Evolutionary conservation across 1,140 invertebrate genomes (phyloP).

Genomic region (Dendroctonus ponderosae): DNA sequence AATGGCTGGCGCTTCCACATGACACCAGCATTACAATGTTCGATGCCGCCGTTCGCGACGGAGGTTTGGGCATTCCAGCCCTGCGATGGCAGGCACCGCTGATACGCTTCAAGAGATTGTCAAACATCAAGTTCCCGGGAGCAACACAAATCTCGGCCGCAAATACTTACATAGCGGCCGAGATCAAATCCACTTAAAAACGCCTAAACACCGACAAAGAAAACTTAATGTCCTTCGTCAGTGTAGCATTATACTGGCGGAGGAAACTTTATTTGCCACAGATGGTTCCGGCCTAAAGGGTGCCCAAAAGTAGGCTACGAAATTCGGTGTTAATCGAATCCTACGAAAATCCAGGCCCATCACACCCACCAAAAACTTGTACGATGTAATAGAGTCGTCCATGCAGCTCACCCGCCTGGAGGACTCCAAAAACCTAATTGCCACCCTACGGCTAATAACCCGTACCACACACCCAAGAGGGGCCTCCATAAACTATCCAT

Average conservation of each 20-base stretch:
- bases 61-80: slow-evolving; percentile 19
- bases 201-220: neutral
- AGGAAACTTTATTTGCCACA: neutral
- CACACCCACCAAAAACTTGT: too few species aligned
- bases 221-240: neutral
- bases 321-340: too few species aligned
- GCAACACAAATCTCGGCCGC: neutral
- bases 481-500: too few species aligned
- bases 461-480: too few species aligned
- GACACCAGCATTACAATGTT: slow-evolving; percentile 46
- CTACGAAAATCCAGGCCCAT: too few species aligned
- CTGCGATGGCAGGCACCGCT: slow-evolving; percentile 6
- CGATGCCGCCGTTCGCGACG: slow-evolving; percentile 38
- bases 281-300: slow-evolving; percentile 5
- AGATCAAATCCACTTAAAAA: neutral
- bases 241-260: neutral
- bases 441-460: too few species aligned
- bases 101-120: neutral
- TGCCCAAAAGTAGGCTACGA: too few species aligned
- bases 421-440: too few species aligned
- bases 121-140: neutral
- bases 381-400: too few species aligned
- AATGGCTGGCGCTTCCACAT: slow-evolving; percentile 45
- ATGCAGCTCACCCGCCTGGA: too few species aligned
- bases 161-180: neutral